A percentile compares a stretch with the other conserved stretches of the same genome.
These are phyloP conservation scores for Iphiclides podalirius DNA, from an alignment of 2,888 invertebrate species.

Conservation along the genomic window DNA sequence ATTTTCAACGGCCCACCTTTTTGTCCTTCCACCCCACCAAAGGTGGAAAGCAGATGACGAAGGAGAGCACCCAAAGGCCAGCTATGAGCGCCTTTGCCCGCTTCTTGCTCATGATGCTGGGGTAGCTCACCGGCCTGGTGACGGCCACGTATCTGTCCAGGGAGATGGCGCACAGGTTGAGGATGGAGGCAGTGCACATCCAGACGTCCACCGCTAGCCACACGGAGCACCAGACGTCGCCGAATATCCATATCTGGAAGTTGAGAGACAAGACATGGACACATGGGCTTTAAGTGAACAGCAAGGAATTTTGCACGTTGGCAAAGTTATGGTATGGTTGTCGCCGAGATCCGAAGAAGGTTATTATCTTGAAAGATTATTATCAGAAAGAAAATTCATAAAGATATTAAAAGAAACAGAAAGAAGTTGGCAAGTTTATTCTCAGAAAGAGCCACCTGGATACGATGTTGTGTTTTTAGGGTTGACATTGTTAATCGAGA, in stretches of 20 bases:
- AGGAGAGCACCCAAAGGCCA: constrained; percentile 96
- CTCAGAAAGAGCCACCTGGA: no score
- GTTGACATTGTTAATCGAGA: no score
- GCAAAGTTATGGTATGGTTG: no score
- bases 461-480: no score
- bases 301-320: no score
- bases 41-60: constrained; percentile 98
- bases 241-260: constrained; percentile 96
- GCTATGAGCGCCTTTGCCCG: constrained; percentile 92
- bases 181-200: constrained; percentile 98
- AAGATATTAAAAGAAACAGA: no score
- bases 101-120: constrained; percentile 92
- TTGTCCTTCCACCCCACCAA: constrained; percentile 94
- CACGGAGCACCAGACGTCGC: constrained; percentile 96
- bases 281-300: no score
- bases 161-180: constrained; percentile 97
- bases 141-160: constrained; percentile 98
- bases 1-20: constrained; percentile 60
- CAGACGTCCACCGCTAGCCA: constrained; percentile 99
- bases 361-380: no score
- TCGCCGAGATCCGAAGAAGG: no score
- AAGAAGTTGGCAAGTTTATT: no score
- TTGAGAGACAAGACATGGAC: no score
- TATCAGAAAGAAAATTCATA: no score
- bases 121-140: constrained; percentile 97